Evolutionary conservation across 1,140 invertebrate genomes (phyloP).

Genomic region (Musca vetustissima): DNA sequence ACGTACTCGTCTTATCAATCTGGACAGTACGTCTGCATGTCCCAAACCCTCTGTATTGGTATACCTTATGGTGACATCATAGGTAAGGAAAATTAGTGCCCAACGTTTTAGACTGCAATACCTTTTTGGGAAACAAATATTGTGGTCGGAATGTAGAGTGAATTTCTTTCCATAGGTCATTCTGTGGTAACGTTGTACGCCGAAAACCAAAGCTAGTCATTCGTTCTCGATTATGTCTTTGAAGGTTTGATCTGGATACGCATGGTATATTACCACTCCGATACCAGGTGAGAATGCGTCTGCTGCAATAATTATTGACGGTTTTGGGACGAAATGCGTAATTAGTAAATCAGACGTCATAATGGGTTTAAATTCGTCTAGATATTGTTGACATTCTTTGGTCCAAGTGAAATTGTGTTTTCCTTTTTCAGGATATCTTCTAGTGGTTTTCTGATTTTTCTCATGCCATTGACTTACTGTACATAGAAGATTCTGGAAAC

Average conservation of each 20-base stretch:
- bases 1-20: conserved; percentile 30
- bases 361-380: conserved; percentile 26
- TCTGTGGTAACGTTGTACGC: conserved; percentile 39
- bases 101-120: conserved; percentile 41
- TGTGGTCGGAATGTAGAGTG: conserved; percentile 54
- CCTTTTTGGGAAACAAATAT: conserved; percentile 44
- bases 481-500: conserved; percentile 55
- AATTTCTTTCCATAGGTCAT: conserved; percentile 49
- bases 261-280: too few species aligned
- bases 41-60: conserved; percentile 32
- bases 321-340: not conserved
- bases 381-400: conserved; percentile 26
- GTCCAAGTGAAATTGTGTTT: conserved; percentile 21
- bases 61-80: conserved; percentile 37
- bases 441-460: conserved; percentile 13
- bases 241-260: conserved; percentile 41
- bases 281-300: too few species aligned
- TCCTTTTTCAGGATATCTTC: conserved; percentile 16
- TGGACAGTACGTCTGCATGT: conserved; percentile 40
- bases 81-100: conserved; percentile 36
- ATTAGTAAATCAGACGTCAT: conserved; percentile 30
- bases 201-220: too few species aligned
- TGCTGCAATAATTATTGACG: too few species aligned
- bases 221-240: not conserved
- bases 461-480: conserved; percentile 39